Conservation (phyloP, 2,888 invertebrate genomes). For the Nebria brevicollis region DNA sequence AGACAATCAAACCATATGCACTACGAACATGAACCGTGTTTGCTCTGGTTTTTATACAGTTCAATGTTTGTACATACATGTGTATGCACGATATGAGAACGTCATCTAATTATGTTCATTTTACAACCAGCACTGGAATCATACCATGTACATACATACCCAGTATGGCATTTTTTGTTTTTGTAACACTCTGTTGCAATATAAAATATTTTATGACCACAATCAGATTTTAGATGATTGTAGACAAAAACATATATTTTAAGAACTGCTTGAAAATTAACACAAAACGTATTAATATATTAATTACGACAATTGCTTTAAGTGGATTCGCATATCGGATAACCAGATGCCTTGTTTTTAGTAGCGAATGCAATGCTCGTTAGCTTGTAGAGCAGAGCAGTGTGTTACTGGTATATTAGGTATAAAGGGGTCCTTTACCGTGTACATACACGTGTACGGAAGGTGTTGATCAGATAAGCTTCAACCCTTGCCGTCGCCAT, state of each 20-base stretch:
- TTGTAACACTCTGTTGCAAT: too few species aligned
- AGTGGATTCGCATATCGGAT: too few species aligned
- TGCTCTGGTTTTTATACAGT: conserved; percentile 37
- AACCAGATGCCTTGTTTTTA: too few species aligned
- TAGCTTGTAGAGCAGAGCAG: too few species aligned
- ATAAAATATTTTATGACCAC: background rate
- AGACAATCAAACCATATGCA: conserved; percentile 20
- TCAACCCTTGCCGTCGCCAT: conserved; percentile 38
- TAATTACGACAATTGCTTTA: too few species aligned
- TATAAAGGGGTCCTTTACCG: background rate
- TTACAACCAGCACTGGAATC: background rate
- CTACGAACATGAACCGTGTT: conserved; percentile 25
- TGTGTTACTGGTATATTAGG: background rate
- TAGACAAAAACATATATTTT: too few species aligned
- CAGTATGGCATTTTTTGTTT: too few species aligned
- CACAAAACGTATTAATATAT: too few species aligned
- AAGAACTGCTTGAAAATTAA: too few species aligned
- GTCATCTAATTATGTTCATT: conserved; percentile 42
- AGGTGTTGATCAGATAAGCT: conserved; percentile 46
- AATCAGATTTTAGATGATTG: too few species aligned
- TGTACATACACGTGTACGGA: conserved; percentile 37
- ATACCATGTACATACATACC: too few species aligned
- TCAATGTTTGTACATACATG: background rate
- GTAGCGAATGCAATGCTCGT: too few species aligned
- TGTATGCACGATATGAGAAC: background rate